Evolutionary conservation across 2,113 vertebrate species (phyloP), one percentile per base, ranked within the genome.

Genomic region (Phycodurus eques): DNA sequence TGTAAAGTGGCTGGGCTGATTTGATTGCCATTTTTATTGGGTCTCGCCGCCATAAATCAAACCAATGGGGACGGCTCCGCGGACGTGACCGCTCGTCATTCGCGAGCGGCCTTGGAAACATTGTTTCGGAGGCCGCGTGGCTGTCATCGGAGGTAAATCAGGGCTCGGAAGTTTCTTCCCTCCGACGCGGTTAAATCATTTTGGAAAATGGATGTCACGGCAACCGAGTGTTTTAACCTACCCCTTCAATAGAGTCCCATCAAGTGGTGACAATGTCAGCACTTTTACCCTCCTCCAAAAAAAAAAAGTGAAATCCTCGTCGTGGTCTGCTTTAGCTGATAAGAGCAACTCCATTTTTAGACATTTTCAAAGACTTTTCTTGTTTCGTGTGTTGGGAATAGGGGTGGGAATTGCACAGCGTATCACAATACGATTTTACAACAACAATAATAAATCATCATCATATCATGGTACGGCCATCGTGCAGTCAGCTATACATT

Each of bases 1-100:
- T 94, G 92, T 92, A 92, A 94, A 93, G 92, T 93, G 92, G 92
- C 91, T 93, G 92, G 92, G 92, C 88, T 94, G 92, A 93, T 93
- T 94, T 93, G 92, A 94, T 94, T 92, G 92, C 92, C 92, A 92
- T 93, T 94, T 94, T 93, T 94, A 94, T 94, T 94, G 92, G 93
- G 91, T 92, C 90, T 77, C 83, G 85, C 86, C 76, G 89, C 86
- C 88, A 93, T 94, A 92, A 93, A 94, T 94, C 93, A 94, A 92
- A 93, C 88, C 93, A 93, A 94, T 92, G 91, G 92, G 93, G 90
- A 91, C 85, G 83, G 88, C 84, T 91, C 86, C 87, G 88, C 85
- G 91, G 92, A 93, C 91, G 88, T 92, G 91, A 92, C 91, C 91
- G 93, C 92, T 92, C 90, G 92, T 93, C 93, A 93, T 94, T 92